phyloP scores from a whole-genome alignment of 2,888 invertebrate species.

The Amiota minor region DNA sequence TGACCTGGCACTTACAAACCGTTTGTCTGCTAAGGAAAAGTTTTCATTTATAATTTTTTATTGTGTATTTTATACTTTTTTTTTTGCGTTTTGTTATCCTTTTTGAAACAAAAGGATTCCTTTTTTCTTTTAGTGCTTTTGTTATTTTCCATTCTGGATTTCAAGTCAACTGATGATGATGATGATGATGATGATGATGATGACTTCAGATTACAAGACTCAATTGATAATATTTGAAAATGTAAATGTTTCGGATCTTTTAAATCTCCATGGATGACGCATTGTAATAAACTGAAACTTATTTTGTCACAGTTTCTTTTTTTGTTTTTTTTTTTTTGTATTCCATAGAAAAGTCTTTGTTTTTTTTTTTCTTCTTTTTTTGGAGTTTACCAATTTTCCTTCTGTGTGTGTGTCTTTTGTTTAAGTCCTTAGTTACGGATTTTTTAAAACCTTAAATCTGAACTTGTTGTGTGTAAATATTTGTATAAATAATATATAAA shows the following conservation, averaged over 20 bases:
- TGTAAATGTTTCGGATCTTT: neutral
- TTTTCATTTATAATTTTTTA: neutral
- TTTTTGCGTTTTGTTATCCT: neutral
- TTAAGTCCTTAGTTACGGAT: too few relatives aligned
- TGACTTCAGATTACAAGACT: neutral
- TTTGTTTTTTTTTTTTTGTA: too few relatives aligned
- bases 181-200: too few relatives aligned
- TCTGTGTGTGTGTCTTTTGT: too few relatives aligned
- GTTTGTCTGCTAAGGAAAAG: neutral
- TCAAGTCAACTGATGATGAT: neutral
- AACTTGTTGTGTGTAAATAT: too few relatives aligned
- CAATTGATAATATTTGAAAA: neutral
- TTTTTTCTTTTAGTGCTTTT: neutral
- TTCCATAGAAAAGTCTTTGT: too few relatives aligned
- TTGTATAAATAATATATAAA: too few relatives aligned
- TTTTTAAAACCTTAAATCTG: too few relatives aligned
- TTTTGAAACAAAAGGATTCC: neutral
- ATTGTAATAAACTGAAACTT: constrained; percentile 17
- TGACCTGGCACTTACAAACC: neutral
- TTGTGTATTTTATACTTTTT: too few relatives aligned
- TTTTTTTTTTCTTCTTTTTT: too few relatives aligned
- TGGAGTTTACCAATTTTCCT: too few relatives aligned
- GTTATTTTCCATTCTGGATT: neutral
- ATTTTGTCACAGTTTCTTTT: neutral
- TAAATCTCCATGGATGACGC: constrained; percentile 15